A percentile compares a stretch with the other conserved stretches of the same genome.
phyloP scores from a whole-genome alignment of 2,797 vertebrate genomes.

The Pelodytes ibericus region DNA sequence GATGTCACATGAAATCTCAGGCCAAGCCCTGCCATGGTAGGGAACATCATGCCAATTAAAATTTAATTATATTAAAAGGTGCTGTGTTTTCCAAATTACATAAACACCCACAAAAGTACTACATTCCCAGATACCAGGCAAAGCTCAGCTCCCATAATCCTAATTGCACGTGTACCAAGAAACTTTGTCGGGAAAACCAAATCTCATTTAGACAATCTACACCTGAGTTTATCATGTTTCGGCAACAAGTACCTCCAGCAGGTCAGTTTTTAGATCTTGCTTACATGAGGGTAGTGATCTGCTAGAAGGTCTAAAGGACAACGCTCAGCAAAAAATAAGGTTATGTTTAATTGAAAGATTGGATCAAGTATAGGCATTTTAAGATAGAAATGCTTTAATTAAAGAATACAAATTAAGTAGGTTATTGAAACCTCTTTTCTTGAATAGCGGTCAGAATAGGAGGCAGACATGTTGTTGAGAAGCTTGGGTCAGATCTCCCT shows the following conservation, averaged over 20 bases:
- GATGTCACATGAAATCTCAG: constrained; percentile 1
- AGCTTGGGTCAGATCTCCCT: too few species aligned
- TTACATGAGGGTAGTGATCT: too few species aligned
- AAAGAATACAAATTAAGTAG: too few species aligned
- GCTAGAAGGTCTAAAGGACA: too few species aligned
- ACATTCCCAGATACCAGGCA: constrained; percentile 1
- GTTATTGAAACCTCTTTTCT: too few species aligned
- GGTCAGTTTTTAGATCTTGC: too few species aligned
- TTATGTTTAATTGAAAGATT: too few species aligned
- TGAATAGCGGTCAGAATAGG: too few species aligned
- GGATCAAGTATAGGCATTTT: too few species aligned
- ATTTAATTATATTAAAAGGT: constrained; percentile 8
- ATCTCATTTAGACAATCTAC: neutral
- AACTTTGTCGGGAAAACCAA: neutral
- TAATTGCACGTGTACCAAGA: neutral
- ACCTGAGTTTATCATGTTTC: neutral
- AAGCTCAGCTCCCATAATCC: neutral
- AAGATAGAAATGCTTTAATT: too few species aligned
- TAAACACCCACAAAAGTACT: neutral
- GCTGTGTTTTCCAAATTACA: neutral
- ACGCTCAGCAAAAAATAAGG: too few species aligned
- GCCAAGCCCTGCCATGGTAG: constrained; percentile 1
- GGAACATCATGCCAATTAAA: constrained; percentile 7
- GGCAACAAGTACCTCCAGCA: neutral
- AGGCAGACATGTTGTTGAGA: too few species aligned